These are phyloP conservation scores for Actinia equina DNA, from an alignment of 64 coral and sea anemone species.

Conservation along the genomic window DNA sequence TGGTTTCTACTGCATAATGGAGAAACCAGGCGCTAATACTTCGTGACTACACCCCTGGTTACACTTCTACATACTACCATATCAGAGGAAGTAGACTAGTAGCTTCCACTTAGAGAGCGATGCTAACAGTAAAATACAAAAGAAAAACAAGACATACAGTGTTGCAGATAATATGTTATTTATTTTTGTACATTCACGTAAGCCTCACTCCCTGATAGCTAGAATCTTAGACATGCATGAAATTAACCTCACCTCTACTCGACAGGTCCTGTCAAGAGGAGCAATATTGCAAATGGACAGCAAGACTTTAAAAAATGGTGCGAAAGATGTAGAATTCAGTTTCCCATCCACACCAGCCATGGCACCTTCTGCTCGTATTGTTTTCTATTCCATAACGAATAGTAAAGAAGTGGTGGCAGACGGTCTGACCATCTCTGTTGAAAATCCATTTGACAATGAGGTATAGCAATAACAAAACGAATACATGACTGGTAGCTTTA, in stretches of 20 bases:
- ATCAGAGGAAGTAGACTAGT: too few species aligned
- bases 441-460: slow-evolving; percentile 85
- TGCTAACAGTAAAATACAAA: too few species aligned
- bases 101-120: too few species aligned
- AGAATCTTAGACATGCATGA: neutral
- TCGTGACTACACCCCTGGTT: too few species aligned
- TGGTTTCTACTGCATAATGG: too few species aligned
- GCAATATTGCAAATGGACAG: slow-evolving; percentile 10
- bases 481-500: neutral
- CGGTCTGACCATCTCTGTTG: slow-evolving; percentile 61
- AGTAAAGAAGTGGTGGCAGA: slow-evolving; percentile 83
- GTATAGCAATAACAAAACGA: neutral
- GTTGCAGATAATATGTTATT: too few species aligned
- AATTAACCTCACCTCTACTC: neutral
- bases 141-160: too few species aligned
- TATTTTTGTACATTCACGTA: too few species aligned
- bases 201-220: too few species aligned
- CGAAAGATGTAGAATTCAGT: slow-evolving; percentile 48
- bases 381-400: slow-evolving; percentile 64
- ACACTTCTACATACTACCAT: too few species aligned
- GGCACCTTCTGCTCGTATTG: slow-evolving; percentile 68
- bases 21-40: too few species aligned
- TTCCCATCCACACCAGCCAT: slow-evolving; percentile 44
- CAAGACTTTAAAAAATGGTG: slow-evolving; percentile 16
- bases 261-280: slow-evolving; percentile 58